phyloP scores from a whole-genome alignment of 2,888 invertebrate species.

The Microctonus aethiopoides region DNA sequence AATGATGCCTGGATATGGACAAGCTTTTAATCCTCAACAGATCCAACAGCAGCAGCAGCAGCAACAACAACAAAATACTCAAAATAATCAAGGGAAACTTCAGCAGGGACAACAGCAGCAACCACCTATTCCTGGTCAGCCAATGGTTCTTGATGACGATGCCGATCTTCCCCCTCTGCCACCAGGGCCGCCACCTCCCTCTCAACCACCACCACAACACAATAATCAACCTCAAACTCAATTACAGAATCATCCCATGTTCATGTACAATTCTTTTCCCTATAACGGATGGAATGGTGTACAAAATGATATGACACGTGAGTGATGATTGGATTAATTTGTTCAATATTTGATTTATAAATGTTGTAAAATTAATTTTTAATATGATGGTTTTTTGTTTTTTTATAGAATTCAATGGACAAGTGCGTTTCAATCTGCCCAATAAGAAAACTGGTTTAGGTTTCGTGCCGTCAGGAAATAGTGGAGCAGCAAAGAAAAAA shows the following conservation, averaged over 20 bases:
- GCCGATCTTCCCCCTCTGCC: slow-evolving; percentile 72
- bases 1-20: slow-evolving; percentile 61
- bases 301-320: slow-evolving; percentile 58
- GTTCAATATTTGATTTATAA: too few relatives aligned
- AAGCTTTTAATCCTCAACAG: slow-evolving; percentile 59
- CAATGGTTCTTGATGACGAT: slow-evolving; percentile 68
- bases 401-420: slow-evolving; percentile 59
- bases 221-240: slow-evolving; percentile 64
- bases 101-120: slow-evolving; percentile 53
- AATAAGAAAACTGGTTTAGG: slow-evolving; percentile 64
- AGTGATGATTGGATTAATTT: slow-evolving; percentile 43
- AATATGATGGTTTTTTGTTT: background rate
- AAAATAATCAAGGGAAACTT: slow-evolving; percentile 55
- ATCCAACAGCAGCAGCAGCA: slow-evolving; percentile 51
- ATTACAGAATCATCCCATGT: slow-evolving; percentile 59
- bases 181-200: slow-evolving; percentile 70
- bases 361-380: too few relatives aligned
- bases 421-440: slow-evolving; percentile 63
- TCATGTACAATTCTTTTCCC: slow-evolving; percentile 56
- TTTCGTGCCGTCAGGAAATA: slow-evolving; percentile 61
- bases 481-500: slow-evolving; percentile 78
- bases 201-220: slow-evolving; percentile 51
- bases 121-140: slow-evolving; percentile 66
- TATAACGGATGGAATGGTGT: slow-evolving; percentile 57
- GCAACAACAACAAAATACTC: slow-evolving; percentile 48